phyloP scores from a whole-genome alignment of 2,888 invertebrate genomes.

The Bruchidius siliquastri region DNA sequence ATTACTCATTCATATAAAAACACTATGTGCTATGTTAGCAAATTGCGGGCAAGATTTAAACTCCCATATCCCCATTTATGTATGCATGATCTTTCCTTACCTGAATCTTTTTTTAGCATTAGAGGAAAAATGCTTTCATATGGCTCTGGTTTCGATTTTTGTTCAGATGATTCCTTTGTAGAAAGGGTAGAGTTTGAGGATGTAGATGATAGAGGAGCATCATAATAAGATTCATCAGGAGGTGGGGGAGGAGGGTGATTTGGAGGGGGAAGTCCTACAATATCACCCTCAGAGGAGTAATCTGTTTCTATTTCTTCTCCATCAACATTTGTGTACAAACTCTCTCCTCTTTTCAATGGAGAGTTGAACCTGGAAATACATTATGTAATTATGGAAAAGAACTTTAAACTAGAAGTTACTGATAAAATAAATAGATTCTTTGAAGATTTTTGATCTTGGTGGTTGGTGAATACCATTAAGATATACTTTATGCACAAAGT shows the following conservation, averaged over 20 bases:
- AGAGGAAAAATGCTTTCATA: slow-evolving; percentile 49
- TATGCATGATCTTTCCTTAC: neutral
- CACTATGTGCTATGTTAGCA: too few relatives aligned
- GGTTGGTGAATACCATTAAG: too few relatives aligned
- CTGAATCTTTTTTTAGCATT: slow-evolving; percentile 34
- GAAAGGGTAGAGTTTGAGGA: slow-evolving; percentile 40
- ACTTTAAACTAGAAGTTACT: too few relatives aligned
- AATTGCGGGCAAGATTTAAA: too few relatives aligned
- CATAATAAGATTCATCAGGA: slow-evolving; percentile 54
- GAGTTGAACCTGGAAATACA: slow-evolving; percentile 25
- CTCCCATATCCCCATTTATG: too few relatives aligned
- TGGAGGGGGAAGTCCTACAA: slow-evolving; percentile 52
- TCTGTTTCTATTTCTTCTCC: slow-evolving; percentile 15
- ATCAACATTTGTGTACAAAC: slow-evolving; percentile 37
- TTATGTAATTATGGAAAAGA: neutral
- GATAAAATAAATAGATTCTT: too few relatives aligned
- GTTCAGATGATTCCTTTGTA: slow-evolving; percentile 38
- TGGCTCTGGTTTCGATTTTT: slow-evolving; percentile 24
- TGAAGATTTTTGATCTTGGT: too few relatives aligned
- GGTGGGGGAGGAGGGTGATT: slow-evolving; percentile 56
- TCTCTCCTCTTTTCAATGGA: slow-evolving; percentile 27
- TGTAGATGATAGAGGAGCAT: slow-evolving; percentile 46
- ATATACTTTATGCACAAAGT: too few relatives aligned
- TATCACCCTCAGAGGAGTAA: slow-evolving; percentile 27
- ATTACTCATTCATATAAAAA: too few relatives aligned